Base-by-base conservation (phyloP, 1,140 invertebrate genomes). In the Papilio helenus region DNA sequence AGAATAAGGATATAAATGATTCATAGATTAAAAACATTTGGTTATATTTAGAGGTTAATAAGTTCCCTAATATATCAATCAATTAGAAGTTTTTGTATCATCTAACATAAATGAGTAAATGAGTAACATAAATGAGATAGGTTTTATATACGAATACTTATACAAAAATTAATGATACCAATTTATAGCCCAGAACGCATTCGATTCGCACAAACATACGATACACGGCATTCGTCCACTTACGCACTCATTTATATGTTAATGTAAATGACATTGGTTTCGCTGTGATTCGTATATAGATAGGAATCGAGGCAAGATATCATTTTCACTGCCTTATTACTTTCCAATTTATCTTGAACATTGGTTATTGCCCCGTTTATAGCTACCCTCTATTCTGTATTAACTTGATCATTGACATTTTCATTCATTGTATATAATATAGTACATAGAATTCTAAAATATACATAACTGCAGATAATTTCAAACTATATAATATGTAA, bases 311-410 rank as follows among this genome's bases (percentile, higher is more conserved):
- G 87, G 84, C 83, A 86, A 93, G 91, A 93, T 94, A 93, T 94
- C 90, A 93, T 94, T 93, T 94, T 93, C 93, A 94, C 93, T 89
- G 92, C 86, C 90, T 93, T 94, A 94, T 94, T 94, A 94, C 88
- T 94, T 94, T 93, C 93, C 93, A 94, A 94, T 94, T 94, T 94
- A 88, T 94, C 90, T 87, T 86, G 82, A 91, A 82, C 87, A 93
- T 92, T 91, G 89, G 92, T 93, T 94, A 93, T 94, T 91, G 89
- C 82, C 82, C 82, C 85, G 83, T 93, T 93, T 93, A 93, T 92
- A 84, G 87, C 86, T 49, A 82, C 85, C 87, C 85, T 72, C 87
- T 85, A 80, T 44, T 73, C 72, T 49, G 23, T 51, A 74, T 74
- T 74, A 74, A 74, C 42, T 74, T 79, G 79, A 82, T 72, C 58